Evolutionary conservation across 2,888 invertebrate species (phyloP), one percentile per base, ranked within the genome.

Genomic region (Lycia hirtaria): DNA sequence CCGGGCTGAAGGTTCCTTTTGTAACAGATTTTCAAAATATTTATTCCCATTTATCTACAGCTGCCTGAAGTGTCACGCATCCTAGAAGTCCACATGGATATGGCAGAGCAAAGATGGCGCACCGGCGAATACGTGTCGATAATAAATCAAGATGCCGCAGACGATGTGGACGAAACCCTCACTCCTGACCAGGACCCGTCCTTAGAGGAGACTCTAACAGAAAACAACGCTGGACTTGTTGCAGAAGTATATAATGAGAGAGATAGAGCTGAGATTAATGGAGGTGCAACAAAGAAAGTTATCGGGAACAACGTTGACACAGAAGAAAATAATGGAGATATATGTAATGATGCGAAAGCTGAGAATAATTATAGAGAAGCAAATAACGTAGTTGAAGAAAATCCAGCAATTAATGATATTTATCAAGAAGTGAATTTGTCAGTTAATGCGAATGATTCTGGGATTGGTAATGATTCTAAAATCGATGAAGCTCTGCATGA

Each of bases 1-100:
- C n/a, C n/a, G n/a, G n/a, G n/a, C n/a, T n/a, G n/a, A n/a, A n/a
- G n/a, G n/a, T n/a, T n/a, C n/a, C n/a, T n/a, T n/a, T n/a, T n/a
- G n/a, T n/a, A n/a, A n/a, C n/a, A n/a, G n/a, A n/a, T n/a, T n/a
- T n/a, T 17, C 4, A 1, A 17, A 37, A 20, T 24, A 10, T 40
- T 5, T 24, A 14, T 6, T 32, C 7, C 2, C 4, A 19, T 12
- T 5, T 47, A 7, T 5, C 40, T 44, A 50, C 63, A 92, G 92
- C 66, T 92, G 0, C 87, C 90, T 3, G 90, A 88, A 72, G 90
- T 88, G 9, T 91, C 91, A 0, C 78, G 78, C 1, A 80, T 90
- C 4, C 66, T 92, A 1, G 86, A 89, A 67, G 84, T 73, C 0
- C 88, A 87, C 60, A 87, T 92, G 73, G 81, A 80, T 12, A 80